A percentile compares a stretch with the other conserved stretches of the same genome.
Conservation (phyloP, 2,888 invertebrate species). For the Prosopocoilus inquinatus region DNA sequence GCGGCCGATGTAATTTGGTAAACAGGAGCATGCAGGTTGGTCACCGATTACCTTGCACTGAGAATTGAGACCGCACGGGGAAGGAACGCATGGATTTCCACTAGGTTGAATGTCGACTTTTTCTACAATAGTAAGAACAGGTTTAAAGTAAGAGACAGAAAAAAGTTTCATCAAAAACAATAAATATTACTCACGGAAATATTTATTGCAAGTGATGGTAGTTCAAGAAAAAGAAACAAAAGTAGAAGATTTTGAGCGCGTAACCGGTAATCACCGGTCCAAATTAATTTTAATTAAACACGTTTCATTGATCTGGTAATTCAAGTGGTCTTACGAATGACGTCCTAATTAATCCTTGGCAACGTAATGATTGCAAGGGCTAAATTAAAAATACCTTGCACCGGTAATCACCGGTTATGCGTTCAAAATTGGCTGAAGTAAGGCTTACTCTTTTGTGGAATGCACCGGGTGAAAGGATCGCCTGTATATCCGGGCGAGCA, state of each 20-base stretch:
- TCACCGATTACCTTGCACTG: conserved; percentile 58
- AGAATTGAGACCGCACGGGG: conserved; percentile 65
- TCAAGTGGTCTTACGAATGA: no score
- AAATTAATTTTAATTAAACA: no score
- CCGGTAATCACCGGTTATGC: background rate
- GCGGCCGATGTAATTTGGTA: conserved; percentile 59
- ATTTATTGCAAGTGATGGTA: no score
- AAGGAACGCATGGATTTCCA: conserved; percentile 61
- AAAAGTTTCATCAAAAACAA: background rate
- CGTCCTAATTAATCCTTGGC: no score
- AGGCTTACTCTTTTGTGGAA: conserved; percentile 34
- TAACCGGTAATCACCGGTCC: no score
- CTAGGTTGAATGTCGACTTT: conserved; percentile 30
- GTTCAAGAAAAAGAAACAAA: background rate
- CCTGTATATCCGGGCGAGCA: conserved; percentile 77
- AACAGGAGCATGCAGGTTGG: conserved; percentile 61
- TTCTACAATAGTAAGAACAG: conserved; percentile 5
- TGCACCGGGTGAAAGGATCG: conserved; percentile 74
- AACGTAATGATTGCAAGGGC: no score
- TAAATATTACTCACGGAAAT: background rate
- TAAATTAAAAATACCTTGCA: conserved; percentile 10
- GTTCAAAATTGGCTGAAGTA: no score
- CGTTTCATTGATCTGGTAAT: no score
- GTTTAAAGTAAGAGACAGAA: conserved; percentile 1
- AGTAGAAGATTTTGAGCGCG: no score